Base-by-base conservation (phyloP, 2,888 invertebrate species). In the Meiosimyza platycephala region DNA sequence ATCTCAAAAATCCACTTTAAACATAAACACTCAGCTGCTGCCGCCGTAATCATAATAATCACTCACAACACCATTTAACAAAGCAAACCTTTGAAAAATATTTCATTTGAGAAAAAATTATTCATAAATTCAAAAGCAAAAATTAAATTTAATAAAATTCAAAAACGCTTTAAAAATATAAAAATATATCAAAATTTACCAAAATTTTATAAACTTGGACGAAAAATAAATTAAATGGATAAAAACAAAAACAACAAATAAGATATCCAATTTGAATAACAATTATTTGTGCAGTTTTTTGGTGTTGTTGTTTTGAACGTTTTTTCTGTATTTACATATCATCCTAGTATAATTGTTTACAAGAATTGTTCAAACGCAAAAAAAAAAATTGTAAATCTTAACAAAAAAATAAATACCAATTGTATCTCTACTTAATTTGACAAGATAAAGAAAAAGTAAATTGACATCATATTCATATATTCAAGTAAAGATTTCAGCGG, bases 71-170 rank as follows among this genome's bases (percentile, higher is more conserved):
- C 11, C 40, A 40, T 28, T 33, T 15, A 65, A 65, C 72, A 66
- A 62, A 67, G 72, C 51, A 72, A 52, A 62, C 67, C 60, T 52
- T 18, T 64, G 63, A 73, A 76, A 76, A 71, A 66, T 57, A 75
- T 62, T 72, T 76, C 75, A 76, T 74, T 64, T 65, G 57, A 75
- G 71, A 74, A 74, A 67, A 62, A 67, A 54, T 33, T 59, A 65
- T 75, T 76, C 63, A 74, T 70, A 75, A 78, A 76, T 76, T 76
- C 76, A 74, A 74, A 76, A 76, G 76, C 73, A 67, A 77, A 76
- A 78, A 79, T 76, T 76, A 76, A 71, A 72, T 73, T 74, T 74
- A 75, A 72, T 73, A 73, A 79, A 79, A 79, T 79, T 78, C 78
- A 66, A 79, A 79, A 79, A 76, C 75, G 76, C 75, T 74, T 74